phyloP scores from a whole-genome alignment of 2,888 invertebrate species.

The Drosophila monieri region DNA sequence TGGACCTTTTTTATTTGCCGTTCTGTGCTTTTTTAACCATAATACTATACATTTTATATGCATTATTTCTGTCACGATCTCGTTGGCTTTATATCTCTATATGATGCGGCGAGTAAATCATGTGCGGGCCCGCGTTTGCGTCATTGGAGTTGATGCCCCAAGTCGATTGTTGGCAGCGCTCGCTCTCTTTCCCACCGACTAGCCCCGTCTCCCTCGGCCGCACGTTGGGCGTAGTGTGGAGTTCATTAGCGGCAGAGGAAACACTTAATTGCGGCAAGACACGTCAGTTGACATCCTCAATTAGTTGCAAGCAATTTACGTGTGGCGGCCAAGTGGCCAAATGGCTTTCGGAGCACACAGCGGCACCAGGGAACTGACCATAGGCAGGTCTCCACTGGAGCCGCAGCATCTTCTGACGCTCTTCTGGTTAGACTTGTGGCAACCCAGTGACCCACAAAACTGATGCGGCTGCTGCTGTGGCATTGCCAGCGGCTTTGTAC shows the following conservation, averaged over 20 bases:
- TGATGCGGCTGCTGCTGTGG: constrained; percentile 20
- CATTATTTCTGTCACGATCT: constrained; percentile 82
- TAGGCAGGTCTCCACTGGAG: constrained; percentile 16
- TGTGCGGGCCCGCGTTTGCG: constrained; percentile 16
- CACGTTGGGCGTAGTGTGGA: constrained; percentile 8
- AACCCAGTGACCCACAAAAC: constrained; percentile 74
- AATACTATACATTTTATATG: constrained; percentile 78
- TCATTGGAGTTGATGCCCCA: constrained; percentile 18
- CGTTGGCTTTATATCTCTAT: constrained; percentile 77
- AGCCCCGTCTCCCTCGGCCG: background rate
- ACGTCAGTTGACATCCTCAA: constrained; percentile 75
- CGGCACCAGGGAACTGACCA: constrained; percentile 28
- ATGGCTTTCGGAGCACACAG: constrained; percentile 30
- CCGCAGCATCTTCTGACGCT: constrained; percentile 23
- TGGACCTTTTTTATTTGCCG: constrained; percentile 32
- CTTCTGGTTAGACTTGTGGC: constrained; percentile 47
- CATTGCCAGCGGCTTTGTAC: constrained; percentile 57
- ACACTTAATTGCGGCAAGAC: constrained; percentile 59
- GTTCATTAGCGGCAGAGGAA: constrained; percentile 48
- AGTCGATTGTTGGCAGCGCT: constrained; percentile 4
- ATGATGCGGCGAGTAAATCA: constrained; percentile 44
- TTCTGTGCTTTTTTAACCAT: constrained; percentile 58
- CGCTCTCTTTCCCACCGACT: background rate
- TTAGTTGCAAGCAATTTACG: constrained; percentile 68
- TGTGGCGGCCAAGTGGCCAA: constrained; percentile 35